Evolutionary conservation across 2,888 invertebrate genomes (phyloP).

Genomic region (Callinectes sapidus): DNA sequence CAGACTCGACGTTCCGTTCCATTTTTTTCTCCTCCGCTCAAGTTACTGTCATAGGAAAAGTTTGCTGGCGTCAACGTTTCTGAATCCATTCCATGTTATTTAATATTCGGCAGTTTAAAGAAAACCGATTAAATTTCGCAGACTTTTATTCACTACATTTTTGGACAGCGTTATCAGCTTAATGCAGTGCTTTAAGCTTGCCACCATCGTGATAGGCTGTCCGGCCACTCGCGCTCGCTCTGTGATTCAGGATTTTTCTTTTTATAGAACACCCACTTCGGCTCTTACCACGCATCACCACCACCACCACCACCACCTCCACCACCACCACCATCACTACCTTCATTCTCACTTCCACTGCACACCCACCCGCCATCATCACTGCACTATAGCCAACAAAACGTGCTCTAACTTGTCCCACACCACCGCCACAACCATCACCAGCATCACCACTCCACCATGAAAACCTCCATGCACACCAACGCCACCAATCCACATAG

Average conservation of each 20-base stretch:
- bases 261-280: background rate
- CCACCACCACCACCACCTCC: constrained; percentile 4
- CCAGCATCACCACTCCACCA: background rate
- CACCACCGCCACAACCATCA: background rate
- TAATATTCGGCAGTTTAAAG: constrained; percentile 33
- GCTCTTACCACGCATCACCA: background rate
- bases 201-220: background rate
- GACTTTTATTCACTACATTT: background rate
- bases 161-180: constrained; percentile 19
- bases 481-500: background rate
- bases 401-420: background rate
- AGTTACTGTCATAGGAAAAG: constrained; percentile 12
- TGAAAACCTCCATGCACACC: background rate
- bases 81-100: constrained; percentile 22
- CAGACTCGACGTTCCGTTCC: background rate
- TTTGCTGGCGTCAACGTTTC: constrained; percentile 1
- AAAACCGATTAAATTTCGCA: background rate
- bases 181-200: background rate
- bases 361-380: background rate
- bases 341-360: background rate
- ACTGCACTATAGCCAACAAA: background rate
- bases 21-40: background rate
- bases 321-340: background rate
- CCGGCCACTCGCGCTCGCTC: background rate
- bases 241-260: background rate